phyloP scores from a whole-genome alignment of 2,888 invertebrate species.

The Smittia aterrima region DNA sequence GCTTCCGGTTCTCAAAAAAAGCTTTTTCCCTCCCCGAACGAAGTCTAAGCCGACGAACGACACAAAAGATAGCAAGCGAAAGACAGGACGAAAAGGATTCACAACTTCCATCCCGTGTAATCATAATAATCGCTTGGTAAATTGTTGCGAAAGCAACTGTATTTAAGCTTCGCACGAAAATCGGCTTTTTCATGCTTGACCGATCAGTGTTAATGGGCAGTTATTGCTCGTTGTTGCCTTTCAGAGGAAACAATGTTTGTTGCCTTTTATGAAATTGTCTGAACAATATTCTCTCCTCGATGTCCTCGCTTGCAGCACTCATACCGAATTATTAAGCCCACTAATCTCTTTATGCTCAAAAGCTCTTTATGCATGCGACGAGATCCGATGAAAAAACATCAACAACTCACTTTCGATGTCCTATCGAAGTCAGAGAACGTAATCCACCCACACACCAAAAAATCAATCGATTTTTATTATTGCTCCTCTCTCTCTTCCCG shows the following conservation, averaged over 20 bases:
- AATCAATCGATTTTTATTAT: conserved; percentile 37
- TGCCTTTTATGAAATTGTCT: not conserved
- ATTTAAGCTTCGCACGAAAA: conserved; percentile 9
- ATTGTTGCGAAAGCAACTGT: conserved; percentile 26
- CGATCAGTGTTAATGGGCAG: conserved; percentile 26
- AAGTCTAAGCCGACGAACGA: not conserved
- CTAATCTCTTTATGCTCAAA: conserved; percentile 38
- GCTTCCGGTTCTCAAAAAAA: not conserved
- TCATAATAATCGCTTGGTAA: conserved; percentile 32
- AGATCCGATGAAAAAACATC: conserved; percentile 36
- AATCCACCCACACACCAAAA: conserved; percentile 19
- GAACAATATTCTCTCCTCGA: not conserved
- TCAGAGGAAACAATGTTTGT: not conserved
- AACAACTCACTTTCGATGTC: conserved; percentile 23
- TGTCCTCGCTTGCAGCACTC: conserved; percentile 13
- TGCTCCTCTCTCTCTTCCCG: not conserved
- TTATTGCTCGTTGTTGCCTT: conserved; percentile 20
- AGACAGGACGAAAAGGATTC: not conserved
- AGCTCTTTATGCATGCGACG: conserved; percentile 30
- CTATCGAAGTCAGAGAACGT: not conserved
- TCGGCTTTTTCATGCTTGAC: conserved; percentile 38
- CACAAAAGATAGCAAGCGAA: not conserved
- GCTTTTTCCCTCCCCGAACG: not conserved
- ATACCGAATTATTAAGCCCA: conserved; percentile 34
- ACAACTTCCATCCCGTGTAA: not conserved